Evolutionary conservation across 2,113 vertebrate genomes (phyloP), one percentile per base, ranked within the genome.

Genomic region (Nestor notabilis): DNA sequence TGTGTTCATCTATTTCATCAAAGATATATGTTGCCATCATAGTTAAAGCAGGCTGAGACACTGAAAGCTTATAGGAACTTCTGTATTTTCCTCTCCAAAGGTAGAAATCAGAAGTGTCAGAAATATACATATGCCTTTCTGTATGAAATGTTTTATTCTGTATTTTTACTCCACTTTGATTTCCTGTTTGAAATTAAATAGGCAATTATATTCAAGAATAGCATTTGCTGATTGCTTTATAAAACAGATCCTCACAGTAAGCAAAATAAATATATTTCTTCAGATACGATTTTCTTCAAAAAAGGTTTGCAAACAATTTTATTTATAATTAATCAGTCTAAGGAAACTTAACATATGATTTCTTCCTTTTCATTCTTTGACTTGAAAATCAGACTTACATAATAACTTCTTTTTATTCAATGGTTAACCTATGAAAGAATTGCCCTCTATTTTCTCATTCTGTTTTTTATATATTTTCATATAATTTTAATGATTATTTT

Each of bases 1-100:
- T 97, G 65, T 83, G 87, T 96, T 97, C 91, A 95, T 95, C 89
- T 81, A 61, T 96, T 87, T 93, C 95, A 97, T 97, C 93, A 95
- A 96, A 97, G 96, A 93, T 63, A 41, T 21, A 66, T 89, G 80
- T 91, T 93, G 72, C 92, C 94, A 90, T 93, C 81, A 75, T 44
- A 96, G 89, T 70, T 61, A 63, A 28, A 85, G 72, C 72, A 93
- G 79, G 28, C 33, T 86, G 81, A 80, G 86, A 76, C 71, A 88
- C 56, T 87, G 82, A 86, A 94, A 89, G 61, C 79, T 91, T 75
- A 82, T n/a, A 80, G 66, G 95, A 97, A 94, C 95, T 63, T 25
- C 33, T 81, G 10, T 37, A 49, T 65, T 95, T 95, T 95, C 52
- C 31, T 81, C 65, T 92, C 89, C 31, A 68, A 96, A 69, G 20